Evolutionary conservation across 1,140 invertebrate genomes (phyloP), one percentile per base, ranked within the genome.

Genomic region (Bicyclus anynana): DNA sequence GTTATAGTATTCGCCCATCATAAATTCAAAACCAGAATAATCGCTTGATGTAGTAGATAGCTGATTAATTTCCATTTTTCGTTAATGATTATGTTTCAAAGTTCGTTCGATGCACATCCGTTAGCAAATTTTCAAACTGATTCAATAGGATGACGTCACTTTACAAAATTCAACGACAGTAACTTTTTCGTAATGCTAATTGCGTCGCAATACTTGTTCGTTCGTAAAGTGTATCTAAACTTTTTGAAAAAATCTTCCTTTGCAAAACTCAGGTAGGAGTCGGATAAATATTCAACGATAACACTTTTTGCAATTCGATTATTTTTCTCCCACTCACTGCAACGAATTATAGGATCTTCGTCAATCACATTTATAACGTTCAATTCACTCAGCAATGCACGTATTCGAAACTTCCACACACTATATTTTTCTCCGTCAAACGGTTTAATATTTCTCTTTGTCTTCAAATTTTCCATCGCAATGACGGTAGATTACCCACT

Each of bases 111-210:
- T n/a, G 38, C 37, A 88, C 52, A 33, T 87, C 77, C 2, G 61
- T 61, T 6, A 86, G 74, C 27, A 84, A 27, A n/a, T 77, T 67
- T 52, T 87, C 81, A 65, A 88, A 87, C 14, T 87, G 74, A 59
- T 76, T 65, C n/a, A 74, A 23, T n/a, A 83, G 52, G 1, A 58
- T 18, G 20, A 54, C 73, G 53, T 86, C 79, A 53, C 53, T 44
- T 66, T 74, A 59, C 59, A n/a, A 89, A 62, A 69, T 84, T 87
- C 13, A 87, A 65, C 0, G 18, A 26, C 12, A 81, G 62, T 51
- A 87, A 62, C 60, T 69, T 70, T 44, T 89, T 89, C 77, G 54
- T 16, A 81, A 17, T 2, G 72, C 65, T 35, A 87, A 53, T 54
- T 86, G 77, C 2, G 72, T 80, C 10, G 80, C 78, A 26, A 80